These are phyloP conservation scores for Toxotes jaculatrix DNA, from an alignment of 2,113 vertebrate species.

Conservation along the genomic window DNA sequence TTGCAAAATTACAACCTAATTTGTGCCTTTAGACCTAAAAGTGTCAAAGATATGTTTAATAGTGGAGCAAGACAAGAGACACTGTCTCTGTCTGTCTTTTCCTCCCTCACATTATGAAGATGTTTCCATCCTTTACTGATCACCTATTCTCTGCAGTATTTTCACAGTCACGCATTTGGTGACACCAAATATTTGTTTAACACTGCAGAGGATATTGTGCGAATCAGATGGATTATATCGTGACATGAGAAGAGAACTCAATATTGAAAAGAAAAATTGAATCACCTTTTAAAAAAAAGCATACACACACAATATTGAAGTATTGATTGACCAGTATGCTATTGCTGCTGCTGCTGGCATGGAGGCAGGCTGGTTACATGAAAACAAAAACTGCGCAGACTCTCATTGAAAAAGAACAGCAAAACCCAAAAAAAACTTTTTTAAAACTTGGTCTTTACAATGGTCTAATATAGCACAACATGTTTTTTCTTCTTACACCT, in stretches of 20 bases:
- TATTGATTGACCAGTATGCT: conserved; percentile 57
- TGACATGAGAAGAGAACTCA: conserved; percentile 26
- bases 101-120: conserved; percentile 5
- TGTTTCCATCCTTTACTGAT: conserved; percentile 7
- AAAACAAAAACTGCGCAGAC: conserved; percentile 3
- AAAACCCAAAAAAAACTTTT: neutral
- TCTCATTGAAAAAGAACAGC: neutral
- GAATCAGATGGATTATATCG: conserved; percentile 27
- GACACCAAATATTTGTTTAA: conserved; percentile 18
- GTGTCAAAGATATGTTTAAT: neutral
- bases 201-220: conserved; percentile 22
- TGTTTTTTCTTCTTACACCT: neutral
- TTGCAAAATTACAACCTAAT: neutral
- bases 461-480: neutral
- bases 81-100: neutral
- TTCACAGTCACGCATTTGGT: conserved; percentile 1
- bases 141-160: neutral
- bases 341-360: conserved; percentile 33
- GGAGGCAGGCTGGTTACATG: conserved; percentile 36
- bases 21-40: neutral
- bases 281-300: conserved; percentile 14
- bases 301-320: conserved; percentile 59
- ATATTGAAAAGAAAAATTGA: conserved; percentile 47
- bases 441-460: neutral
- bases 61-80: neutral